Evolutionary conservation across 1,140 invertebrate species (phyloP), one percentile per base, ranked within the genome.

Genomic region (Zaprionus inermis): DNA sequence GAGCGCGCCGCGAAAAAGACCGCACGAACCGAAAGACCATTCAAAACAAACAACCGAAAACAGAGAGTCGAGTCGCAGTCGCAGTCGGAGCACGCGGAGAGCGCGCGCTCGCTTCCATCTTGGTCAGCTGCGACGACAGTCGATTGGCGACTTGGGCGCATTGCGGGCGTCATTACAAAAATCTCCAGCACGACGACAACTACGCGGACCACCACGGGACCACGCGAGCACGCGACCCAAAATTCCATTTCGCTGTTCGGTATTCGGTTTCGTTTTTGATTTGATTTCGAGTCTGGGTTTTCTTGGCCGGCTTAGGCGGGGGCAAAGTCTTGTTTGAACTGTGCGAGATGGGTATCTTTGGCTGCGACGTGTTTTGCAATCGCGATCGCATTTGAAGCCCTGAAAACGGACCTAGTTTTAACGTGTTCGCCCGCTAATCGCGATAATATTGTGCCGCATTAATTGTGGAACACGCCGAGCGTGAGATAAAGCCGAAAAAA

Each of bases 71-170:
- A 59, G 36, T 16, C 51, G 20, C 64, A 56, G 79, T 0, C 18
- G 28, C 11, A 54, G 51, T 5, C 11, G 14, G 20, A 52, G 49
- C 5, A n/a, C n/a, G n/a, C 49, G 14, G 12, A 22, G 51, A 24
- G 82, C 76, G 72, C 52, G 76, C 41, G 68, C 49, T 67, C 41
- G 36, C 41, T 60, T 72, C 24, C 49, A 51, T 66, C 51, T 68
- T 73, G 69, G 63, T 70, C 64, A 54, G 63, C 66, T 36, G 79
- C 67, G 34, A 4, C 22, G 24, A 2, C 83, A 86, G 83, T 89
- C 80, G 79, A 79, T 64, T 68, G 69, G 58, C 72, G 88, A 57
- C 79, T 88, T 88, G 83, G 83, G 79, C 80, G 77, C 84, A 82
- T 58, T 72, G 60, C 83, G 74, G 83, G 83, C 84, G 70, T 65